These are phyloP conservation scores for Melanostoma scalare DNA, from an alignment of 2,888 invertebrate genomes.

Conservation along the genomic window DNA sequence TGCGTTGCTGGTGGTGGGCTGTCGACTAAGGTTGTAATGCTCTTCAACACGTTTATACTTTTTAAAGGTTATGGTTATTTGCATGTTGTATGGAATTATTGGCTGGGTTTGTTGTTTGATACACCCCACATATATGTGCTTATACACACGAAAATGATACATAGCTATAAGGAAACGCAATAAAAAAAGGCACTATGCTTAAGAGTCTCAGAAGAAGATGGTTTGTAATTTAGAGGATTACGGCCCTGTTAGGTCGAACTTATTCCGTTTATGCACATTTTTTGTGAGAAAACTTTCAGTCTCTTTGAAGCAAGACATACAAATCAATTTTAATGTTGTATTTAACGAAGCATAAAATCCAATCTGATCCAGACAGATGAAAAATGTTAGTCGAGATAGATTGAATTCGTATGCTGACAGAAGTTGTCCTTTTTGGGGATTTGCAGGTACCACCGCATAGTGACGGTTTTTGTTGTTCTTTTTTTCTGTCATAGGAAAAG, in stretches of 20 bases:
- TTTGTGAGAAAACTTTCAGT: neutral
- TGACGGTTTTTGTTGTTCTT: no score
- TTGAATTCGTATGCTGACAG: constrained; percentile 7
- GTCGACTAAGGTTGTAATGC: neutral
- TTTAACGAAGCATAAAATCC: constrained; percentile 36
- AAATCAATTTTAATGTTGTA: constrained; percentile 32
- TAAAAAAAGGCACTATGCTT: no score
- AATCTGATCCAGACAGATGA: constrained; percentile 21
- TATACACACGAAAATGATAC: constrained; percentile 14
- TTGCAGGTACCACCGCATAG: no score
- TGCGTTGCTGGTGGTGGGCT: constrained; percentile 7
- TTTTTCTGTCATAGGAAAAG: no score
- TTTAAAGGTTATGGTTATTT: constrained; percentile 50
- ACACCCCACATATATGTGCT: neutral
- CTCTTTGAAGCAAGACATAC: constrained; percentile 34
- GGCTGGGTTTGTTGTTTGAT: constrained; percentile 41
- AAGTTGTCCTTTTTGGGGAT: no score
- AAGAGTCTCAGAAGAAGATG: constrained; percentile 7
- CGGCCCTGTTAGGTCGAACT: constrained; percentile 1
- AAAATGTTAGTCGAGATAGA: constrained; percentile 18
- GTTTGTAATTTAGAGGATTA: constrained; percentile 35
- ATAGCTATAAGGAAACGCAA: no score
- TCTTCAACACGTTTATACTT: constrained; percentile 21
- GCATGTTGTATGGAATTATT: constrained; percentile 60
- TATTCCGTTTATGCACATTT: constrained; percentile 1